A percentile compares a stretch with the other conserved stretches of the same genome.
phyloP scores from a whole-genome alignment of 64 coral and sea anemone genomes.

The Stichodactyla helianthus region DNA sequence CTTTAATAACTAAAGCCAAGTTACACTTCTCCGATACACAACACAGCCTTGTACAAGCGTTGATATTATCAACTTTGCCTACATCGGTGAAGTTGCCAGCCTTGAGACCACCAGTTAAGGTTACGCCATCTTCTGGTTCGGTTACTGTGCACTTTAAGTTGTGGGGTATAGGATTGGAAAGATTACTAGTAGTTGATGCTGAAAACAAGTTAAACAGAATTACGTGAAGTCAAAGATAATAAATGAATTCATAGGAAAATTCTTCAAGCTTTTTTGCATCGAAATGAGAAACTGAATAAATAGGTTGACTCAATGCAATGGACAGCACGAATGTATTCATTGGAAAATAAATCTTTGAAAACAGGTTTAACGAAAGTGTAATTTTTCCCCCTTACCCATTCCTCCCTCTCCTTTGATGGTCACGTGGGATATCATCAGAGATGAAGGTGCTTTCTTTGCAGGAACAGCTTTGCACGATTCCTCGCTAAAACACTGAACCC shows the following conservation, averaged over 20 bases:
- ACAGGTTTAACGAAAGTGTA: neutral
- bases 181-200: constrained; percentile 27
- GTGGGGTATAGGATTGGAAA: constrained; percentile 53
- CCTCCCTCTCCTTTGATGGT: constrained; percentile 92
- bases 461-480: constrained; percentile 76
- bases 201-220: neutral
- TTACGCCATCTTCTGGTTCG: constrained; percentile 65
- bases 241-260: neutral
- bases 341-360: too few species aligned
- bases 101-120: constrained; percentile 64
- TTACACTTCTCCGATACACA: constrained; percentile 86
- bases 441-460: constrained; percentile 86
- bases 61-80: constrained; percentile 70
- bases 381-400: neutral
- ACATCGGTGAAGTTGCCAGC: constrained; percentile 94
- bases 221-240: neutral
- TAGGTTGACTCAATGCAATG: too few species aligned
- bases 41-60: constrained; percentile 78
- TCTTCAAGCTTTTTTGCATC: neutral
- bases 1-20: constrained; percentile 78
- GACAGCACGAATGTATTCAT: too few species aligned
- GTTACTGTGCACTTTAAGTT: constrained; percentile 78
- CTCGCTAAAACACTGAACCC: constrained; percentile 94
- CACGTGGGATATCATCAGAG: constrained; percentile 91
- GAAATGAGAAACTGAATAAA: too few species aligned